Conservation (phyloP, 2,888 invertebrate genomes). For the Pseudolycoriella hygida region DNA sequence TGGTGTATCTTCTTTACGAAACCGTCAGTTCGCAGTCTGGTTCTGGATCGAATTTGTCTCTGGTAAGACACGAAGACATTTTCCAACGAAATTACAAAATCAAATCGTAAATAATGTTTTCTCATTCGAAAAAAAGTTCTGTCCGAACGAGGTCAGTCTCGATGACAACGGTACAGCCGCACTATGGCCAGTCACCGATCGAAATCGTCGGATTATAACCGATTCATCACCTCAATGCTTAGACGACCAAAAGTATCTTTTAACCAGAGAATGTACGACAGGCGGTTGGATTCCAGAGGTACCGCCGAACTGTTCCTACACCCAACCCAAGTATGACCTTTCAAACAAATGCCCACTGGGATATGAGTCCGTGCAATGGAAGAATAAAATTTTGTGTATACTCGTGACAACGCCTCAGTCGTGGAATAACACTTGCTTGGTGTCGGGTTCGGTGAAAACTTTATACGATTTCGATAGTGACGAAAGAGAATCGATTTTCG, state of each 20-base stretch:
- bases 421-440: constrained; percentile 15
- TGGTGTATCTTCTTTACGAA: no score
- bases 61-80: no score
- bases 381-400: constrained; percentile 17
- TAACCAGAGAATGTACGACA: constrained; percentile 17
- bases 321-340: neutral
- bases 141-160: neutral
- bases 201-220: constrained; percentile 5
- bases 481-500: constrained; percentile 17
- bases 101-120: no score
- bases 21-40: no score
- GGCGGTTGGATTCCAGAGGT: constrained; percentile 17
- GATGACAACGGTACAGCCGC: neutral
- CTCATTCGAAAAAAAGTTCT: neutral
- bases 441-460: constrained; percentile 17
- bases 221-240: constrained; percentile 23
- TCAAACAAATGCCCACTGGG: constrained; percentile 13
- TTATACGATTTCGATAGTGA: constrained; percentile 12
- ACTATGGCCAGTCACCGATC: neutral
- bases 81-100: no score
- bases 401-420: constrained; percentile 17
- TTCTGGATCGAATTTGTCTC: no score
- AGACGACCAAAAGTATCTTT: constrained; percentile 14
- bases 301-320: constrained; percentile 13
- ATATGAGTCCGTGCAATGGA: constrained; percentile 8